Base-by-base conservation (phyloP, 2,888 invertebrate species). In the Tetragonisca angustula region DNA sequence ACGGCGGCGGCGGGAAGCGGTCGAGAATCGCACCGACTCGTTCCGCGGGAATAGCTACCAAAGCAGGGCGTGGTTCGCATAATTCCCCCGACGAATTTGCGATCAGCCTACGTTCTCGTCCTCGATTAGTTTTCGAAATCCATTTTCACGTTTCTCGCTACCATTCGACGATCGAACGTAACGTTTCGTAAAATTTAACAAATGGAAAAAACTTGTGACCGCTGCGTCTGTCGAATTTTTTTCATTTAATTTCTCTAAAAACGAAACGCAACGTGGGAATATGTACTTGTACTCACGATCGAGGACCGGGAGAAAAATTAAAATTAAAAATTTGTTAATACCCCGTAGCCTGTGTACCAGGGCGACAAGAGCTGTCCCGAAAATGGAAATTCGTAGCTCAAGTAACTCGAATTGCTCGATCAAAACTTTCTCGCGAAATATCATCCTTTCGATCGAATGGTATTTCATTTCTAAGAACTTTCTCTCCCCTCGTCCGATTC, bases 41-140 rank as follows among this genome's bases (percentile, higher is more conserved):
- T 68, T 74, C 50, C 84, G 70, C 80, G 84, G 70, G 54, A 56
- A 84, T 68, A 70, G 83, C 82, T 70, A 74, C 82, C 67, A 74
- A 64, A 75, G 67, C 84, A 79, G 84, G 84, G 84, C 84, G 84
- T 85, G 84, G 84, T 85, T 83, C 84, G 75, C 81, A 84, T 85
- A 84, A 81, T 81, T 78, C 64, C 43, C 69, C 65, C 75, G 17
- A 64, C 74, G 68, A 68, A 67, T 62, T 77, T 49, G 32, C 74
- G 43, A 83, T 83, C 62, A 49, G 5, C 52, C 62, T 52, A 11
- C 27, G 19, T 56, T 56, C 17, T 9, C 11, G 1, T 24, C 49
- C 4, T 69, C 36, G 15, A 0, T 17, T 19, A 75, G 21, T 61
- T 21, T 3, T n/a, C 21, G 6, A 32, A 32, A 3, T 21, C 52